Percentiles rank a stretch among this genome's conserved stretches.
Evolutionary conservation across 2,888 invertebrate genomes (phyloP).

Genomic region (Aphidoletes aphidimyza): DNA sequence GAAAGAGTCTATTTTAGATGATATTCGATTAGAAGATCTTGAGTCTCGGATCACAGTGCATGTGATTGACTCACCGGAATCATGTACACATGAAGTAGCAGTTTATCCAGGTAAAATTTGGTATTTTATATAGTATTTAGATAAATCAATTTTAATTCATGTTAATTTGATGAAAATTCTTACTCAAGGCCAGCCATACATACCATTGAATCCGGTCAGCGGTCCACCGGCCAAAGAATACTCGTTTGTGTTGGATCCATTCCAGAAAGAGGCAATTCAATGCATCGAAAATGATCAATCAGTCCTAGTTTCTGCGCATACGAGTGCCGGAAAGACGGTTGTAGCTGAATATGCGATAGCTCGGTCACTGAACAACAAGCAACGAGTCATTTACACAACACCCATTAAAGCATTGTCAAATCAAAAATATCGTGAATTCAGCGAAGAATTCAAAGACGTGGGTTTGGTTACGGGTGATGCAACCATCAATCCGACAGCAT

Average conservation of each 20-base stretch:
- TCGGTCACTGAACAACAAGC: constrained; percentile 90
- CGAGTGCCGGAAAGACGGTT: constrained; percentile 88
- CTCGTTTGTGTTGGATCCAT: constrained; percentile 94
- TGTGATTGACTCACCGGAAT: constrained; percentile 88
- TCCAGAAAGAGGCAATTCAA: constrained; percentile 95
- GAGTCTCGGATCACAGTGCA: constrained; percentile 87
- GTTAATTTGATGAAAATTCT: too few species aligned
- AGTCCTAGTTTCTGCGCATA: constrained; percentile 98
- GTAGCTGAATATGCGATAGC: constrained; percentile 98
- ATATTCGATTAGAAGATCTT: constrained; percentile 75
- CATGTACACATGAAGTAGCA: constrained; percentile 96
- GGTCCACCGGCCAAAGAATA: constrained; percentile 90
- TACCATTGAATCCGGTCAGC: constrained; percentile 67
- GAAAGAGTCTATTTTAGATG: constrained; percentile 63
- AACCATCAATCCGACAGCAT: constrained; percentile 97
- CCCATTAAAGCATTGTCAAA: constrained; percentile 99
- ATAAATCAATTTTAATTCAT: too few species aligned
- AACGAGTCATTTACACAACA: constrained; percentile 98
- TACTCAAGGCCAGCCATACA: constrained; percentile 63
- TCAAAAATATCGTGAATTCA: constrained; percentile 98
- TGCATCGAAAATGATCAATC: constrained; percentile 99
- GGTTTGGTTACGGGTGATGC: constrained; percentile 99
- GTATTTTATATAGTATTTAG: not conserved
- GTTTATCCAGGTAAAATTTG: constrained; percentile 74
- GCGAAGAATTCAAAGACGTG: constrained; percentile 97